Percentiles rank a stretch among this genome's conserved stretches.
These are phyloP conservation scores for Xylota segnis DNA, from an alignment of 2,888 invertebrate genomes.

Conservation along the genomic window DNA sequence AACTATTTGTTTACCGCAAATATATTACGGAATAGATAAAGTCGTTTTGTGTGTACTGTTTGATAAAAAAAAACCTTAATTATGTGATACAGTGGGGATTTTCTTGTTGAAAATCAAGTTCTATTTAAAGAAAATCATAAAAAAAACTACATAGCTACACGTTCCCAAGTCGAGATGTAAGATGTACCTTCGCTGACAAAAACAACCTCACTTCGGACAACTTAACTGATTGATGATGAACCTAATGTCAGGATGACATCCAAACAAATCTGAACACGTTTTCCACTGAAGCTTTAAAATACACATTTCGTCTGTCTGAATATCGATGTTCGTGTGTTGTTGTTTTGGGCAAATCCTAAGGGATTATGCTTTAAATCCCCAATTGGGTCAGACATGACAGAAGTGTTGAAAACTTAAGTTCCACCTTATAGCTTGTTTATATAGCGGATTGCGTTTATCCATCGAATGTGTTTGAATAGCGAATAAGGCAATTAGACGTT, in stretches of 20 bases:
- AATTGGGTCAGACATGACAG: slow-evolving; percentile 67
- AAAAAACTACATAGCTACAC: neutral
- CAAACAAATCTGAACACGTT: slow-evolving; percentile 37
- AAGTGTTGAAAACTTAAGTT: slow-evolving; percentile 42
- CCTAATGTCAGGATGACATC: slow-evolving; percentile 32
- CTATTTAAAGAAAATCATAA: slow-evolving; percentile 33
- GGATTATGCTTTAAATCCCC: slow-evolving; percentile 26
- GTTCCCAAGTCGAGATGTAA: neutral
- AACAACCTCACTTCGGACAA: slow-evolving; percentile 15
- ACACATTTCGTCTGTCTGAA: neutral
- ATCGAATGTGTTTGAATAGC: slow-evolving; percentile 8
- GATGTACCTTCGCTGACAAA: neutral
- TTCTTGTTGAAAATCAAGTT: slow-evolving; percentile 7
- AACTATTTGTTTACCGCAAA: slow-evolving; percentile 31
- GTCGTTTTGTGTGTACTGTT: slow-evolving; percentile 10
- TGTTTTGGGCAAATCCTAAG: slow-evolving; percentile 26
- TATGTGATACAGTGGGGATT: neutral
- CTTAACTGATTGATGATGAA: slow-evolving; percentile 23
- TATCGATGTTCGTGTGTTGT: neutral
- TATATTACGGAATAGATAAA: slow-evolving; percentile 44
- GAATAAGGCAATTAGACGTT: slow-evolving; percentile 41
- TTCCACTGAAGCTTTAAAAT: slow-evolving; percentile 7
- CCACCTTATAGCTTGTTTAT: neutral
- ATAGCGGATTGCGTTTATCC: slow-evolving; percentile 1
- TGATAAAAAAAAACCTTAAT: slow-evolving; percentile 36